Evolutionary conservation across 2,113 vertebrate species (phyloP).

Genomic region (Pelecanoides urinatrix): DNA sequence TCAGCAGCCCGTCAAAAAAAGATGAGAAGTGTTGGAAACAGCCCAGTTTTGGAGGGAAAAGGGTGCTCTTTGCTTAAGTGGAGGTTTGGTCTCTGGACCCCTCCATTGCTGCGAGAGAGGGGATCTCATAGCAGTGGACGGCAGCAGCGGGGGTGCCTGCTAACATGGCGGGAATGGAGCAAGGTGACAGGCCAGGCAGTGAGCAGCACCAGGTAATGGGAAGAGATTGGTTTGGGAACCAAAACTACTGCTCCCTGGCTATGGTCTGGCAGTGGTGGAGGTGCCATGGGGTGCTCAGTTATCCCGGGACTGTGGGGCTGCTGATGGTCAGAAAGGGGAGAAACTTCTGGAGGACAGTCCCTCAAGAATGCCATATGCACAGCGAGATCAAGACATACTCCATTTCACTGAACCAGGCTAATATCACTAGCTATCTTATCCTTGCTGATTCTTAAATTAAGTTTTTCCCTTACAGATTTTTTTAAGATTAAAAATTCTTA

Average conservation of each 20-base stretch:
- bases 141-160: background rate
- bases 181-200: background rate
- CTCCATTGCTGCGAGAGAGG: fast-evolving
- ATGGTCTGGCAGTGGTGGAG: fast-evolving
- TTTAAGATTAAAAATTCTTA: background rate
- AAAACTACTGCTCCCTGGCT: background rate
- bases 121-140: background rate
- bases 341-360: background rate
- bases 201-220: background rate
- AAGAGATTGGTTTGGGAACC: background rate
- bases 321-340: background rate
- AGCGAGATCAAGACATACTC: fast-evolving
- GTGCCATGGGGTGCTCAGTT: fast-evolving
- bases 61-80: background rate
- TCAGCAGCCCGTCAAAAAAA: background rate
- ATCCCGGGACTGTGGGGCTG: background rate
- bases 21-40: background rate
- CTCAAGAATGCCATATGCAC: fast-evolving
- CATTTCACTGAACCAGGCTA: background rate
- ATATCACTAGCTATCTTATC: background rate
- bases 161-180: fast-evolving
- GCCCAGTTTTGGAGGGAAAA: background rate
- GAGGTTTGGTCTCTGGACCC: fast-evolving
- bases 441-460: background rate
- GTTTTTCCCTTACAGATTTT: background rate